Conservation (phyloP, 1,140 invertebrate genomes). For the Pissodes strobi region DNA sequence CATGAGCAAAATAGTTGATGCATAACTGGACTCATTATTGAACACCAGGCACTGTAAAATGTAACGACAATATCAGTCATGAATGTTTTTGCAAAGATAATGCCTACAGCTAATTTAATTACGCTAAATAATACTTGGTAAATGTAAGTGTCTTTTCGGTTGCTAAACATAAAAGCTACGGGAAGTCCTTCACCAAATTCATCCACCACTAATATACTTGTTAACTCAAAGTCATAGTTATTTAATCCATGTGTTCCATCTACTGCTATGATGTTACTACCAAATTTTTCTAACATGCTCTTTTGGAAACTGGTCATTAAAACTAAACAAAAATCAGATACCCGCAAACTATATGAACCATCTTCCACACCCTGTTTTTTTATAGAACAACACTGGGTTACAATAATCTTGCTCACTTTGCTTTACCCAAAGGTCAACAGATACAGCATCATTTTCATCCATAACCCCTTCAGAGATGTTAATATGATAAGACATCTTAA, state of each 20-base stretch:
- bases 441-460: too few relatives aligned
- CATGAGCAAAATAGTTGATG: slow-evolving; percentile 5
- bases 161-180: slow-evolving; percentile 30
- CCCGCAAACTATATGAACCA: too few relatives aligned
- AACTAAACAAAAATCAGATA: too few relatives aligned
- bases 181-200: slow-evolving; percentile 36
- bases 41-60: slow-evolving; percentile 22
- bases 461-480: too few relatives aligned
- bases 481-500: background rate
- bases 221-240: slow-evolving; percentile 34
- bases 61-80: slow-evolving; percentile 31
- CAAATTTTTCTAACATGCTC: slow-evolving; percentile 33
- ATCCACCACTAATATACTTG: slow-evolving; percentile 30
- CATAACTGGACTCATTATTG: slow-evolving; percentile 8
- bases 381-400: too few relatives aligned
- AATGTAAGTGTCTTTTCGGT: slow-evolving; percentile 23
- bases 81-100: slow-evolving; percentile 27
- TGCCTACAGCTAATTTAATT: background rate
- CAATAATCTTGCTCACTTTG: too few relatives aligned
- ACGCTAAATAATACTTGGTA: slow-evolving; percentile 21
- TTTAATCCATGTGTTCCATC: slow-evolving; percentile 33
- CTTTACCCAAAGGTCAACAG: too few relatives aligned
- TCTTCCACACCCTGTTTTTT: too few relatives aligned
- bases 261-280: slow-evolving; percentile 24
- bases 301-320: too few relatives aligned